phyloP scores from a whole-genome alignment of 2,888 invertebrate species.

The Beris morrisii region DNA sequence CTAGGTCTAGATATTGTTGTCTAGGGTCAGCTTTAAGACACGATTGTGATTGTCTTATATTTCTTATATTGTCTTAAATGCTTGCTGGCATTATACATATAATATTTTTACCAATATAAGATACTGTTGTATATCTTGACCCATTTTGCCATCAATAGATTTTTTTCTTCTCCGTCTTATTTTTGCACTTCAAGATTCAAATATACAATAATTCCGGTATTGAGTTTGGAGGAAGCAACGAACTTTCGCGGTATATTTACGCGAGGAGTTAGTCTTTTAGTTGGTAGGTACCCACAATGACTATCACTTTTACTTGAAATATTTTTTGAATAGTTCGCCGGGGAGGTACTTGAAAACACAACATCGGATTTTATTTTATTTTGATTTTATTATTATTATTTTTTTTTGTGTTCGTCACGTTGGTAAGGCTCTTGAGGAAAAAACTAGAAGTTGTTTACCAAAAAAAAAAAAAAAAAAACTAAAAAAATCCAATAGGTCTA shows the following conservation, averaged over 20 bases:
- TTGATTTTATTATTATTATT: too few relatives aligned
- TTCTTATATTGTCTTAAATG: too few relatives aligned
- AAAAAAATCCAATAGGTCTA: too few relatives aligned
- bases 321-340: too few relatives aligned
- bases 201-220: conserved; percentile 21
- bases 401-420: too few relatives aligned
- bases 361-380: too few relatives aligned
- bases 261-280: neutral
- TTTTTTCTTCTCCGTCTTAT: conserved; percentile 11
- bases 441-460: too few relatives aligned
- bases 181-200: conserved; percentile 32
- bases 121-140: conserved; percentile 23
- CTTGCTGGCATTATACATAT: too few relatives aligned
- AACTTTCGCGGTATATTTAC: conserved; percentile 23
- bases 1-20: conserved; percentile 10
- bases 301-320: conserved; percentile 27
- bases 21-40: conserved; percentile 31
- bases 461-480: too few relatives aligned
- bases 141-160: conserved; percentile 30
- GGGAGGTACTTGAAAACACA: too few relatives aligned
- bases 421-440: too few relatives aligned
- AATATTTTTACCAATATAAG: too few relatives aligned
- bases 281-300: conserved; percentile 20
- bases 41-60: conserved; percentile 29
- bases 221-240: conserved; percentile 29